Evolutionary conservation across 2,113 vertebrate genomes (phyloP).

Genomic region (Hyla sarda): DNA sequence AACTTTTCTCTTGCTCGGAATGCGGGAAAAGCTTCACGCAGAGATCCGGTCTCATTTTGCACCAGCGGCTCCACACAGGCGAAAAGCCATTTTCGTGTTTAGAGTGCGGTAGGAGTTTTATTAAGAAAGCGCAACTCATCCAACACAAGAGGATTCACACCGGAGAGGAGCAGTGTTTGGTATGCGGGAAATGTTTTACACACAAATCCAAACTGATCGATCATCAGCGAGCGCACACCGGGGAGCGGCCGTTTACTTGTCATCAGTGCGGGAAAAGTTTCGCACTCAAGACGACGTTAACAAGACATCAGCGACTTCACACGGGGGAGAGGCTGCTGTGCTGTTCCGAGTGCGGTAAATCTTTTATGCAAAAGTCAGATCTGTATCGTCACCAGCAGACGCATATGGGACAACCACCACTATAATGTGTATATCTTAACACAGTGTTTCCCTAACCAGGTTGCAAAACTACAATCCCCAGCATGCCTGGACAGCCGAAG

Average conservation of each 20-base stretch:
- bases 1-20: background rate
- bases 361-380: constrained; percentile 1
- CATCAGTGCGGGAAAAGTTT: background rate
- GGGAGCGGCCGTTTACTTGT: background rate
- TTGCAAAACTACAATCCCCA: too few relatives aligned
- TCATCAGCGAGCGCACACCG: background rate
- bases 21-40: background rate
- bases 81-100: background rate
- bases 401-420: background rate
- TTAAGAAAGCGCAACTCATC: background rate
- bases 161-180: background rate
- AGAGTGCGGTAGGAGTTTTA: background rate
- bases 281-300: background rate
- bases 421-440: background rate
- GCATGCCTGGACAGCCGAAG: too few relatives aligned
- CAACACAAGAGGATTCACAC: background rate
- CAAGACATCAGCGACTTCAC: background rate
- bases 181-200: background rate
- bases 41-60: background rate
- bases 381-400: background rate
- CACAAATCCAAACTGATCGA: background rate
- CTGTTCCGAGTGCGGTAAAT: background rate
- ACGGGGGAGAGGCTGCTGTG: background rate
- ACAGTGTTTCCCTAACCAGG: too few relatives aligned
- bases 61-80: background rate